Base-by-base conservation (phyloP, 2,797 vertebrate genomes). In the Macropus fuliginosus region DNA sequence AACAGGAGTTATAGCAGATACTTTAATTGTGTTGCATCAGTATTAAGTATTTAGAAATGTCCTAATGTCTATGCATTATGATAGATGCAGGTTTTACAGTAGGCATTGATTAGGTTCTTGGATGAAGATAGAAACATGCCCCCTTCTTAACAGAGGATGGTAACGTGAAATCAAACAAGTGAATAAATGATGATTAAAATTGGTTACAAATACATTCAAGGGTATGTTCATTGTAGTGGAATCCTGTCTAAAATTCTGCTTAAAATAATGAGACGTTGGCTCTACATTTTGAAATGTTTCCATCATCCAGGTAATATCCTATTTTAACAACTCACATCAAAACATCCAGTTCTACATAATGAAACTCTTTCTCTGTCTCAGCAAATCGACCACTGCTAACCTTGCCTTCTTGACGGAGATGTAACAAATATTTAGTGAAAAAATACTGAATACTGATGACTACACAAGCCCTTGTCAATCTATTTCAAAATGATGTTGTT, bases 21-120 rank as follows among this genome's bases (percentile, higher is more conserved):
- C 9, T 87, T 50, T 11, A 24, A 46, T 9, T 93, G 29, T 93
- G 54, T 46, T 87, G 16, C n/a, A 93, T 91, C 56, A 56, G 55
- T 90, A 24, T 92, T 50, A 31, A 95, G 16, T 52, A 92, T 93
- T 93, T 91, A 50, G n/a, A 87, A 91, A 55, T 55, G 2, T 91
- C 50, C 62, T 92, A 87, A 50, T 81, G 21, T 90, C 74, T 92
- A 18, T 54, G 8, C 55, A 31, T 40, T 59, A 55, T 40, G 29
- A 18, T n/a, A 66, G 91, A 14, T 52, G 4, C 56, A 5, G 93
- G 59, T 29, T 92, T 91, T n/a, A 93, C 3, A 34, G 54, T 93
- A 46, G 50, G 55, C 40, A 90, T 95, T 50, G 90, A 40, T 96
- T 94, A 87, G 14, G 14, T 90, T 93, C 40, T 50, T 46, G 24